Evolutionary conservation across 2,797 vertebrate species (phyloP).

Genomic region (Onychomys torridus): DNA sequence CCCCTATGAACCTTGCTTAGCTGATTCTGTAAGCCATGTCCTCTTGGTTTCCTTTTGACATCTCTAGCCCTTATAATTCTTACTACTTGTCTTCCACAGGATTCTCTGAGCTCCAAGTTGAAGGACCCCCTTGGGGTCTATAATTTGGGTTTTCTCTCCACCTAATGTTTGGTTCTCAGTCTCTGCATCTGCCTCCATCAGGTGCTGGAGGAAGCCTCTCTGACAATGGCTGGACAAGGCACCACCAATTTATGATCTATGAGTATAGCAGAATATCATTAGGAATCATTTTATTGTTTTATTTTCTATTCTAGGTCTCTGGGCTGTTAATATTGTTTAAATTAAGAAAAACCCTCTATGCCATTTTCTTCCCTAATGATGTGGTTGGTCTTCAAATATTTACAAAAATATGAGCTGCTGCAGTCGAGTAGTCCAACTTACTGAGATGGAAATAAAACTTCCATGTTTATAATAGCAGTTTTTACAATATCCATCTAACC

Average conservation of each 20-base stretch:
- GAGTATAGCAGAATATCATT: background rate
- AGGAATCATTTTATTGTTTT: background rate
- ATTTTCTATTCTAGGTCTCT: background rate
- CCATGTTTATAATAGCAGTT: background rate
- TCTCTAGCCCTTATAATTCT: background rate
- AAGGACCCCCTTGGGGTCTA: background rate
- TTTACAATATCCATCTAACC: background rate
- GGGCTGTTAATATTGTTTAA: background rate
- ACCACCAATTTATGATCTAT: background rate
- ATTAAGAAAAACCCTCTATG: background rate
- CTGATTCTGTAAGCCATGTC: background rate
- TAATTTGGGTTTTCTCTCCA: background rate
- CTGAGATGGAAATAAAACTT: background rate
- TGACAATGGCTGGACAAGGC: background rate
- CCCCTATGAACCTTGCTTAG: background rate
- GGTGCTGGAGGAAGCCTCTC: background rate
- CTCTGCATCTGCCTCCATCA: background rate
- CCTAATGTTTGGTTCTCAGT: background rate
- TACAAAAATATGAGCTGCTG: background rate
- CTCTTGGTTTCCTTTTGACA: background rate
- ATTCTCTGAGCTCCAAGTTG: background rate
- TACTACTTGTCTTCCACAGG: background rate
- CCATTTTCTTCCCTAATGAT: background rate
- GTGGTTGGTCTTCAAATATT: background rate
- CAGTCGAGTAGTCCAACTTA: background rate